Evolutionary conservation across 1,140 invertebrate species (phyloP).

Genomic region (Heliconius hermathena): DNA sequence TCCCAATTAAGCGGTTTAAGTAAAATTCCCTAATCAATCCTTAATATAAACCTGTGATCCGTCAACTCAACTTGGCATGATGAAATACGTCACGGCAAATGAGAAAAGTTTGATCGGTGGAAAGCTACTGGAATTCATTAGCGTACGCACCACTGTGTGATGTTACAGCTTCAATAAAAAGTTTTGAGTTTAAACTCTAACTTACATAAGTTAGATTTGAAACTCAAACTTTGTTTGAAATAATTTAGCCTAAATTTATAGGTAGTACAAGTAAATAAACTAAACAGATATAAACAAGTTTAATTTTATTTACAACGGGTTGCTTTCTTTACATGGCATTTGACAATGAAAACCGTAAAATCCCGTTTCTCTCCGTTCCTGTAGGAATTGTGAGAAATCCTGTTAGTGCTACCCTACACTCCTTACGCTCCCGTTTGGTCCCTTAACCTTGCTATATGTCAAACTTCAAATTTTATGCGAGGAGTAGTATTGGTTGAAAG

Average conservation of each 20-base stretch:
- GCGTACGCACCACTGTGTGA: constrained; percentile 34
- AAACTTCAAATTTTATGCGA: too few relatives aligned
- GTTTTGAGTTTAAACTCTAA: constrained; percentile 18
- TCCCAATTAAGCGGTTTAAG: neutral
- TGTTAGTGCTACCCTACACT: too few relatives aligned
- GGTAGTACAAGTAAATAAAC: too few relatives aligned
- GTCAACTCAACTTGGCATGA: constrained; percentile 44
- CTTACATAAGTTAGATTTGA: too few relatives aligned
- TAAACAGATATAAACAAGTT: neutral
- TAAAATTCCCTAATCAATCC: constrained; percentile 30
- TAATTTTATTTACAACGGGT: too few relatives aligned
- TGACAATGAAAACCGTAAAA: too few relatives aligned
- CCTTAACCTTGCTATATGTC: too few relatives aligned
- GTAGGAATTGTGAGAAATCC: too few relatives aligned
- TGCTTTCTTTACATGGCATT: too few relatives aligned
- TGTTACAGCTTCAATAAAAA: constrained; percentile 44
- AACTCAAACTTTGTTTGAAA: neutral
- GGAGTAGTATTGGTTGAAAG: too few relatives aligned
- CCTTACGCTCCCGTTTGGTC: too few relatives aligned
- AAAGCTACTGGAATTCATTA: constrained; percentile 53
- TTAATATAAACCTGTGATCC: constrained; percentile 31
- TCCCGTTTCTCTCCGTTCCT: too few relatives aligned
- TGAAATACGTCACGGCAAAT: constrained; percentile 47
- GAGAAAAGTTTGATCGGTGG: constrained; percentile 50
- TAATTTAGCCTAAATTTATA: neutral